phyloP scores from a whole-genome alignment of 2,888 invertebrate genomes.

The Dryadula phaetusa region DNA sequence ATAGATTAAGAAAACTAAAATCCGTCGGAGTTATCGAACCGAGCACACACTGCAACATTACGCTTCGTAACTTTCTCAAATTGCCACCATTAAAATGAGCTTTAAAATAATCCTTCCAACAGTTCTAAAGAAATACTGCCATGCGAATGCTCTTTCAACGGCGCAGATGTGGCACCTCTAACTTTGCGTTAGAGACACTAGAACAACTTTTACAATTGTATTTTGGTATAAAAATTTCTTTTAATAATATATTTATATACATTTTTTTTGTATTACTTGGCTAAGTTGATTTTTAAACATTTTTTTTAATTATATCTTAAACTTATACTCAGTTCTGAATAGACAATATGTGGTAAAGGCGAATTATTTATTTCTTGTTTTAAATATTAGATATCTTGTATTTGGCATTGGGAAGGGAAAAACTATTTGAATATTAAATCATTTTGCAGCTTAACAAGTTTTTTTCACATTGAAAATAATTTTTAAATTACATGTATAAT shows the following conservation, averaged over 20 bases:
- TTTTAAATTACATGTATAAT: too few relatives aligned
- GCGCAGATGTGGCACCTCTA: slow-evolving; percentile 52
- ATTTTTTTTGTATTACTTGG: neutral
- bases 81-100: slow-evolving; percentile 64
- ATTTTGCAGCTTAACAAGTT: too few relatives aligned
- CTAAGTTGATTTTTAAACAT: neutral
- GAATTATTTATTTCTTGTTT: too few relatives aligned
- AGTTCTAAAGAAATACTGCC: slow-evolving; percentile 58
- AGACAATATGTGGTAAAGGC: too few relatives aligned
- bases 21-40: slow-evolving; percentile 39
- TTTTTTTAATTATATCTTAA: too few relatives aligned
- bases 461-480: too few relatives aligned
- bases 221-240: slow-evolving; percentile 19
- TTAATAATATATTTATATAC: neutral
- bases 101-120: slow-evolving; percentile 65
- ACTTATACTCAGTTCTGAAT: too few relatives aligned
- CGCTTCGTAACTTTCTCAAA: slow-evolving; percentile 56
- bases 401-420: too few relatives aligned
- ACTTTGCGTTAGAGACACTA: slow-evolving; percentile 41
- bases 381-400: too few relatives aligned
- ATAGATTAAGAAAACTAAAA: slow-evolving; percentile 38
- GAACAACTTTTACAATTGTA: slow-evolving; percentile 29
- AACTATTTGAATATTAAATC: too few relatives aligned
- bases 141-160: slow-evolving; percentile 52
- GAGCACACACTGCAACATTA: slow-evolving; percentile 48